Base-by-base conservation (phyloP, 2,113 vertebrate genomes). In the Heterocephalus glaber region DNA sequence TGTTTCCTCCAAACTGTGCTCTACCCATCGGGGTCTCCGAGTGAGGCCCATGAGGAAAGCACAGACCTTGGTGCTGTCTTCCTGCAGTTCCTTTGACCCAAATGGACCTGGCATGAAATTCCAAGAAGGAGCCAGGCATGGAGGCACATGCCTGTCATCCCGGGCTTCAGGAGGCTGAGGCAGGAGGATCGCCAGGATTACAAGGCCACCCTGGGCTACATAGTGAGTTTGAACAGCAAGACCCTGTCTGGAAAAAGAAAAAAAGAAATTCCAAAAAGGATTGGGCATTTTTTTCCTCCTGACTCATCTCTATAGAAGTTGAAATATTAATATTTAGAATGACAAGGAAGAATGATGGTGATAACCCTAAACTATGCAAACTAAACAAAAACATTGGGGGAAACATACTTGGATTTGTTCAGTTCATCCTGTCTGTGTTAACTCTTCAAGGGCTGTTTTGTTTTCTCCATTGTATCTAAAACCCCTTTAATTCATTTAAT, bases 401-500 rank as follows among this genome's bases (percentile, higher is more conserved):
- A 63, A 63, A 26, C 30, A 82, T 66, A 60, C 88, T 95, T 11
- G 7, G 56, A n/a, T 38, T 7, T 41, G 3, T 87, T 56, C 24
- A 7, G 41, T 49, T 35, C 22, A 6, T 95, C 87, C 90, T 10
- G 65, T 95, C 72, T 47, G 63, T 92, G 65, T 49, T 12, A 54
- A 20, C 86, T 95, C 88, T 89, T 96, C 79, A 94, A 95, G 97
- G 94, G 44, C 94, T 97, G 92, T 94, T 97, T 97, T 96, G 94
- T 95, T 96, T 95, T 88, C 82, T 96, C 97, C 92, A 47, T 97
- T 94, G 80, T 98, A 97, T 98, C 97, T 93, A 96, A 90, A 98
- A 97, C 97, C 93, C 97, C 38, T 95, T 98, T 99, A 99, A 99
- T 99, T 99, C 98, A 98, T 99, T 99, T 98, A 98, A 98, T 98